Evolutionary conservation across 2,797 vertebrate species (phyloP), one percentile per base, ranked within the genome.

Genomic region (Characodon lateralis): DNA sequence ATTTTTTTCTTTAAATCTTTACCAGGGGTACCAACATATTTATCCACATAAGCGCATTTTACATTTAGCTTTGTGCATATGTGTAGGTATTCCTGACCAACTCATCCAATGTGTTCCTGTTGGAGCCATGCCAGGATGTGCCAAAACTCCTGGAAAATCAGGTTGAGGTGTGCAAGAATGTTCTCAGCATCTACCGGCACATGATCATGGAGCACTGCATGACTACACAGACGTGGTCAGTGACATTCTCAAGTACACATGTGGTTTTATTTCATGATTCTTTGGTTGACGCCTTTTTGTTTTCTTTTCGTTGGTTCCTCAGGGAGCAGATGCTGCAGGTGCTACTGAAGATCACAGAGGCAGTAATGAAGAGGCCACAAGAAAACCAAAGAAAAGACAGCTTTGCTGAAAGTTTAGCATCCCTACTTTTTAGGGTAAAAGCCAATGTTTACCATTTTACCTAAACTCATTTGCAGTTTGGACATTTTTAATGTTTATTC

Each of bases 281-380:
- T 41, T 2, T 28, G 14, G 0, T 26, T 78, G 20, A 68, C 6
- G 3, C 5, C 24, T 7, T 35, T 58, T 72, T 12, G 35, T 48
- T 79, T 76, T 65, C 13, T 2, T 46, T 78, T 18, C 74, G 0
- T 72, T 12, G 84, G 61, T 82, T 86, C 58, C 84, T n/a, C 92
- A 99, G 98, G 98, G 98, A 99, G 79, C 98, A 99, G 94, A 95
- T 99, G 97, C 91, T 99, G 77, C 98, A 98, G 91, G 96, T 99
- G 80, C 95, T 99, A 53, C 96, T 99, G 79, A 96, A 97, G 86
- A 98, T 99, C 93, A 99, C 98, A 69, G 98, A 99, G 91, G 96
- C 96, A 68, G 96, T 99, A 90, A 97, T 99, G 97, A 98, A 97
- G 94, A 97, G 97, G 91, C 97, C 98, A 2, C 97, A 95, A 87